phyloP scores from a whole-genome alignment of 35 echinoderm and acorn worm genomes.

The Lytechinus variegatus region DNA sequence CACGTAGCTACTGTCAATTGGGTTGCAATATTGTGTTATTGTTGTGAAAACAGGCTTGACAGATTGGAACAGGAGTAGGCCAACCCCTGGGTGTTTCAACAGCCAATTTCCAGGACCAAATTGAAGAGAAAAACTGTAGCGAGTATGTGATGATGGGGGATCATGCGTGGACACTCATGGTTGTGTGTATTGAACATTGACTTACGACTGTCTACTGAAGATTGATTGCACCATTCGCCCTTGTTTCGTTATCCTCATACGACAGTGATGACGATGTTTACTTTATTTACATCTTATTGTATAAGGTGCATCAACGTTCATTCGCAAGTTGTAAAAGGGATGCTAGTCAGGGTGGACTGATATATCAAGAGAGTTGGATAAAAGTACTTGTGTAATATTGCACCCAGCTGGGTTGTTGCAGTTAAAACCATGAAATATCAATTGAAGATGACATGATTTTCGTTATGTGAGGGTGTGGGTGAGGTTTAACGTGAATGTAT shows the following conservation, averaged over 20 bases:
- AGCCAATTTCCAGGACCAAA: conserved; percentile 35
- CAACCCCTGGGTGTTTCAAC: conserved; percentile 43
- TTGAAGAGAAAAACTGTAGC: conserved; percentile 55
- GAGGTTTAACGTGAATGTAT: neutral
- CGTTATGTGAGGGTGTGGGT: neutral
- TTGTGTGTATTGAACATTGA: neutral
- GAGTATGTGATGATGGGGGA: neutral
- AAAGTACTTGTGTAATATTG: too few species aligned
- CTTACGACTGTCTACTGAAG: neutral
- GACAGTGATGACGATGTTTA: neutral
- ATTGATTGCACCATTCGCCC: neutral
- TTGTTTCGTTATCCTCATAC: neutral
- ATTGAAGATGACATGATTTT: too few species aligned
- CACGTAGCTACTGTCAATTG: conserved; percentile 48
- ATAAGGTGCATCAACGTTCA: neutral
- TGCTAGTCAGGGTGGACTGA: too few species aligned
- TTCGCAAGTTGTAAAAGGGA: too few species aligned
- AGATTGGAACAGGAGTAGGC: conserved; percentile 55
- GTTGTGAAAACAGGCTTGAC: conserved; percentile 47
- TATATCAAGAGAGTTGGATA: too few species aligned
- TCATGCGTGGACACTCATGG: neutral
- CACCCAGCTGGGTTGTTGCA: too few species aligned
- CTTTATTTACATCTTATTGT: neutral
- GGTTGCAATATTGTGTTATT: conserved; percentile 49
- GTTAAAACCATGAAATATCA: too few species aligned